Base-by-base conservation (phyloP, 1,140 invertebrate genomes). In the Drosophila kohkoa region DNA sequence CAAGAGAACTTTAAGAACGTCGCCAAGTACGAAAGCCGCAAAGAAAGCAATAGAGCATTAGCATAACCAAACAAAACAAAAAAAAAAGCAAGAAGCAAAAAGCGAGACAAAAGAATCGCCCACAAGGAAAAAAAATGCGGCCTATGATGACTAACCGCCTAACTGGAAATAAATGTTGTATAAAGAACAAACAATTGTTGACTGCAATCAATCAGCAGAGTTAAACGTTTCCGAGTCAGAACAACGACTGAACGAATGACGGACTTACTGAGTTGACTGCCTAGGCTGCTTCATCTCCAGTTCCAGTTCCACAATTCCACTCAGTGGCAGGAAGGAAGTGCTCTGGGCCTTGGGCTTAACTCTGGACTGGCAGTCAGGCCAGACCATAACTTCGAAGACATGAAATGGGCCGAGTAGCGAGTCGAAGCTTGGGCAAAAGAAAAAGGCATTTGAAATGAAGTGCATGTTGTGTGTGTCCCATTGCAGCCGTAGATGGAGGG, bases 151-250 rank as follows among this genome's bases (percentile, higher is more conserved):
- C 59, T 77, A 77, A 72, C 59, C 71, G 63, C 67, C 80, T 81
- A 87, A 85, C 82, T 77, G 77, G 55, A 81, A 89, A 88, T 83
- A 89, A 83, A 88, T 88, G 80, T 88, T 88, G 85, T 70, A 89
- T 83, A 89, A 85, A 79, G 85, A 79, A 89, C 81, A 85, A 89
- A 89, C 86, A 89, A 89, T 89, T 89, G 85, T 82, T 89, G 85
- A 89, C 85, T 81, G 85, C 85, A 89, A 89, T 89, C 85, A 89
- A 89, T 89, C 85, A 89, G 82, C 78, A 81, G 81, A 90, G 78
- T 89, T 89, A 89, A 89, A 89, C 81, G 86, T 63, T 89, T 89
- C 78, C 85, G 81, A 74, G 68, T 46, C 64, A 49, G 45, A 8
- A 52, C 28, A 8, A 52, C 28, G 43, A 48, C 46, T 15, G 15